Conservation (phyloP, 2,888 invertebrate genomes). For the Epistrophe eligans region DNA sequence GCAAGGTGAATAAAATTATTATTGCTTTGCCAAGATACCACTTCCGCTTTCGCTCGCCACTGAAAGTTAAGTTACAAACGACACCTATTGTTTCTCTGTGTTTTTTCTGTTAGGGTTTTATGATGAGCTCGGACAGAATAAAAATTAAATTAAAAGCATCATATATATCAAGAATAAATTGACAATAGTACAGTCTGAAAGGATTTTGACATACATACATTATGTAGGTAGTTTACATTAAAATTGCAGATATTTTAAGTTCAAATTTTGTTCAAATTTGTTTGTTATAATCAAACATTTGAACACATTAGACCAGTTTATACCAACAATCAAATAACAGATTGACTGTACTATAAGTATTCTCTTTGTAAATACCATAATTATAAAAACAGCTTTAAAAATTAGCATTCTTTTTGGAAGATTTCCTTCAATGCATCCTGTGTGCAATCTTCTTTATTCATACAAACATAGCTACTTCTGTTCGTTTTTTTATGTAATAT, state of each 20-base stretch:
- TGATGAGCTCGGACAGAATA: slow-evolving; percentile 58
- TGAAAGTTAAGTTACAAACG: slow-evolving; percentile 18
- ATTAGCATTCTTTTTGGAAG: slow-evolving; percentile 50
- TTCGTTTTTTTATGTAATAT: background rate
- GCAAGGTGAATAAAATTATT: slow-evolving; percentile 70
- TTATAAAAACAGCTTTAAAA: slow-evolving; percentile 32
- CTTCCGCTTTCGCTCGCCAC: background rate
- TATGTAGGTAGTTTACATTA: slow-evolving; percentile 60
- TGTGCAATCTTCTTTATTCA: background rate
- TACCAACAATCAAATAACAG: background rate
- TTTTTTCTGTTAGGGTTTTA: slow-evolving; percentile 15
- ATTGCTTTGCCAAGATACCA: slow-evolving; percentile 58
- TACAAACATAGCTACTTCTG: background rate
- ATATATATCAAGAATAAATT: slow-evolving; percentile 38
- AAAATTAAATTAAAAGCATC: slow-evolving; percentile 63
- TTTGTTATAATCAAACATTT: too few relatives aligned
- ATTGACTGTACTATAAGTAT: background rate
- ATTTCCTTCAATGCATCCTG: slow-evolving; percentile 14
- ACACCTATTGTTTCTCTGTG: background rate
- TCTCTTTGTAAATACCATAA: background rate
- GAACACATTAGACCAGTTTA: too few relatives aligned
- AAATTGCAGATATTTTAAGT: slow-evolving; percentile 56
- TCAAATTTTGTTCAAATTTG: too few relatives aligned
- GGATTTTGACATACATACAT: slow-evolving; percentile 62
- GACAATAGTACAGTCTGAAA: slow-evolving; percentile 62